Percentiles rank a stretch among this genome's conserved stretches.
Conservation (phyloP, 2,113 vertebrate genomes). For the Dipodomys stephensi region DNA sequence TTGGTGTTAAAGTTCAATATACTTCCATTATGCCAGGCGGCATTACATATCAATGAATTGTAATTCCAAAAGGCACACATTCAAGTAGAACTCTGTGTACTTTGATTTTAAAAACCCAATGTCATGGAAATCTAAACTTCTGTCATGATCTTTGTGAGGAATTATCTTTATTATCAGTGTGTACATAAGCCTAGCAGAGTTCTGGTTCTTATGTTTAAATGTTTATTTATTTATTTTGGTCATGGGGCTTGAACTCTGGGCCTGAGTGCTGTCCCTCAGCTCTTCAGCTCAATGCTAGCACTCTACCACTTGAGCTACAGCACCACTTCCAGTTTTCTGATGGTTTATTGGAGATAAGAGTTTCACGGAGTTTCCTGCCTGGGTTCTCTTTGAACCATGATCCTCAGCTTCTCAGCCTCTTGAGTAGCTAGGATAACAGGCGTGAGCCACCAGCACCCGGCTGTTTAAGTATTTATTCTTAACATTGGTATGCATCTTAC, state of each 20-base stretch:
- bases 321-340: too few species aligned
- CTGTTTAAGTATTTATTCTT: not conserved
- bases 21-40: slow-evolving; percentile 5
- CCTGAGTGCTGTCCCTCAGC: too few species aligned
- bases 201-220: not conserved
- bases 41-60: not conserved
- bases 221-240: too few species aligned
- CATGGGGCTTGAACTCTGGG: too few species aligned
- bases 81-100: slow-evolving; percentile 4
- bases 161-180: slow-evolving; percentile 1
- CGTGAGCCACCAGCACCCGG: too few species aligned
- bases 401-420: too few species aligned
- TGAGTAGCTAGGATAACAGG: too few species aligned
- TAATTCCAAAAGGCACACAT: not conserved
- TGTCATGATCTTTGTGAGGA: not conserved
- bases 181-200: not conserved
- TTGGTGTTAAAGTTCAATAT: not conserved
- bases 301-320: too few species aligned
- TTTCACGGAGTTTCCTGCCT: too few species aligned
- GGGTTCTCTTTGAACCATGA: too few species aligned
- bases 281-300: too few species aligned
- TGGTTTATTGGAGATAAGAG: too few species aligned
- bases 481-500: not conserved
- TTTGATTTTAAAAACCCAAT: slow-evolving; percentile 49
- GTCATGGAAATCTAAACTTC: slow-evolving; percentile 36